Evolutionary conservation across 1,140 invertebrate species (phyloP), one percentile per base, ranked within the genome.

Genomic region (Scaptomyza hsui): DNA sequence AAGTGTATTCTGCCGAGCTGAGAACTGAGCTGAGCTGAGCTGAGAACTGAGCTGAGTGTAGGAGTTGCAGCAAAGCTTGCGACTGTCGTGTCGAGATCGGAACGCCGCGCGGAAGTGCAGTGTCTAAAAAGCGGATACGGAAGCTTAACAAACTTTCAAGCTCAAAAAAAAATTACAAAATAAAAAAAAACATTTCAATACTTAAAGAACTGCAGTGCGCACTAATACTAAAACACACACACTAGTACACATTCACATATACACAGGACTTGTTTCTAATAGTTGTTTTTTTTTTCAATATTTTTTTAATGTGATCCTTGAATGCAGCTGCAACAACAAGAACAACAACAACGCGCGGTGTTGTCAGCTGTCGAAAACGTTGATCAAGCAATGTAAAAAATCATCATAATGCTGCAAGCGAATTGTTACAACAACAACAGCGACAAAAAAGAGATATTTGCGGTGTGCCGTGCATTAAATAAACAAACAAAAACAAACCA

Each of bases 41-140:
- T 35, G 10, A 42, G 26, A 29, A 0, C 32, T 37, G 32, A 35
- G 32, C 32, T 35, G 10, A 42, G 42, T 26, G 32, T 10, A 24
- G 57, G 12, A 49, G 68, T 42, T 70, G 67, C 41, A 55, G 51
- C 60, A 49, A 15, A 51, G 64, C 56, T 60, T 10, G 21, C 59
- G 69, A 45, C 73, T 81, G 82, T 86, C 72, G 82, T 78, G 78
- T 88, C 78, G 74, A 75, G 83, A 88, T 88, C 83, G 78, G 77
- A 78, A 72, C 71, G 75, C 51, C 67, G 82, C 65, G 80, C 83
- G 78, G 83, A 86, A 88, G 82, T 88, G 82, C 82, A 81, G 78
- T 88, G 82, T 59, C 10, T 21, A 32, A 7, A 52, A 75, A 78
- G 68, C 82, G 82, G 82, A 82, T 82, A 65, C 69, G 76, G 67